Percentiles rank a stretch among this genome's conserved stretches.
Conservation (phyloP, 2,888 invertebrate genomes). For the Anarsia innoxiella region DNA sequence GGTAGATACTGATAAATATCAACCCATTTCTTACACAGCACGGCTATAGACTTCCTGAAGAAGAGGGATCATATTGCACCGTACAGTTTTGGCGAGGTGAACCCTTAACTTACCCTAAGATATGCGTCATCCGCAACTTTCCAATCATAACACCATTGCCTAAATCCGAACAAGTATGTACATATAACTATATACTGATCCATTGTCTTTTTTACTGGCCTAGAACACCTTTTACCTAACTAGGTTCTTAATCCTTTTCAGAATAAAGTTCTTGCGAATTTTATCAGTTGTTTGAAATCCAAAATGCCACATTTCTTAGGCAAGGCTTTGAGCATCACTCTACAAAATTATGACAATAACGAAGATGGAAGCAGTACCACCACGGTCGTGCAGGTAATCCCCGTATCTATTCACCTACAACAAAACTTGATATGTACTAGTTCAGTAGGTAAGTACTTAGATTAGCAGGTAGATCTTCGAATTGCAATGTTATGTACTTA, state of each 20-base stretch:
- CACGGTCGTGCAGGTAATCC: too few relatives aligned
- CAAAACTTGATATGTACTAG: too few relatives aligned
- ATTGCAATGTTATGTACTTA: too few relatives aligned
- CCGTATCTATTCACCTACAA: too few relatives aligned
- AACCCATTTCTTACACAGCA: conserved; percentile 32
- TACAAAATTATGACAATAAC: too few relatives aligned
- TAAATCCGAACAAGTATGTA: conserved; percentile 40
- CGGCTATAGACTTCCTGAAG: conserved; percentile 59
- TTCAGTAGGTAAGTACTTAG: too few relatives aligned
- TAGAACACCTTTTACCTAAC: neutral
- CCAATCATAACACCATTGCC: conserved; percentile 52
- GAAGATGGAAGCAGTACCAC: too few relatives aligned
- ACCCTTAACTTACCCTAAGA: conserved; percentile 54
- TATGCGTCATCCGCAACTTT: conserved; percentile 45
- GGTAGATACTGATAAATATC: neutral
- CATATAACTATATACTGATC: too few relatives aligned
- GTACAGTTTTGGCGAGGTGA: conserved; percentile 64
- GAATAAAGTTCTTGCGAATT: conserved; percentile 37
- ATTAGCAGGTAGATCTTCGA: too few relatives aligned
- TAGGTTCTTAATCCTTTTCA: conserved; percentile 23
- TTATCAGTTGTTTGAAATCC: conserved; percentile 38
- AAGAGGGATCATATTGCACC: conserved; percentile 42
- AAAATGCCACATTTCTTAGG: conserved; percentile 47
- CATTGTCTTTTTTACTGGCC: too few relatives aligned
- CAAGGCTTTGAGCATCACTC: conserved; percentile 26